phyloP scores from a whole-genome alignment of 1,140 invertebrate species.

The Drosophila pectinifera region DNA sequence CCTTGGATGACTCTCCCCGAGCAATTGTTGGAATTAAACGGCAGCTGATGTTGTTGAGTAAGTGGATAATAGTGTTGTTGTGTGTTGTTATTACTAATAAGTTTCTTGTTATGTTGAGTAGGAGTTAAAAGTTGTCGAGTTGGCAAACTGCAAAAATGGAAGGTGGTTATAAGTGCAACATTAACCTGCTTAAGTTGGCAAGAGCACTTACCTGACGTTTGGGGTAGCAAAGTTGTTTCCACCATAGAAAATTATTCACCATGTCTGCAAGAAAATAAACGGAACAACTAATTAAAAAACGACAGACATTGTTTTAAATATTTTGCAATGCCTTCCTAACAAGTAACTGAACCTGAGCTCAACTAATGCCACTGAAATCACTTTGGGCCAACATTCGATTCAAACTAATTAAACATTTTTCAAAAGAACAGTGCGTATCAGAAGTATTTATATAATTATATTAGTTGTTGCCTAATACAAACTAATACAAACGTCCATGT shows the following conservation, averaged over 20 bases:
- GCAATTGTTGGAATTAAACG: constrained; percentile 49
- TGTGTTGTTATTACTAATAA: constrained; percentile 54
- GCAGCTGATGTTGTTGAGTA: constrained; percentile 41
- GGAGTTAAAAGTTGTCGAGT: constrained; percentile 68
- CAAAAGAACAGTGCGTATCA: constrained; percentile 7
- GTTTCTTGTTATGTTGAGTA: constrained; percentile 84
- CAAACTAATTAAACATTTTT: not conserved
- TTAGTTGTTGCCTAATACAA: too few relatives aligned
- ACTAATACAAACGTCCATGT: too few relatives aligned
- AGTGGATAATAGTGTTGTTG: constrained; percentile 65
- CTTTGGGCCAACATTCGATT: not conserved
- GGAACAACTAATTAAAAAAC: not conserved
- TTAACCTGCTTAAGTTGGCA: not conserved
- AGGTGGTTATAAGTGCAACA: not conserved
- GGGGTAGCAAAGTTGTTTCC: constrained; percentile 80
- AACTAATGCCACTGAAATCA: not conserved
- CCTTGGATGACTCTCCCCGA: too few relatives aligned
- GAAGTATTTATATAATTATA: not conserved
- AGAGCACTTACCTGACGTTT: constrained; percentile 72
- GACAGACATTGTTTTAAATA: not conserved
- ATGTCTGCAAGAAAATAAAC: constrained; percentile 72
- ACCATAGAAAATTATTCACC: constrained; percentile 79
- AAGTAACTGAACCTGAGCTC: not conserved
- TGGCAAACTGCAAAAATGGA: constrained; percentile 59
- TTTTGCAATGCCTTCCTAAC: not conserved